Base-by-base conservation (phyloP, 1,140 invertebrate genomes). In the Lepidotrigona ventralis region DNA sequence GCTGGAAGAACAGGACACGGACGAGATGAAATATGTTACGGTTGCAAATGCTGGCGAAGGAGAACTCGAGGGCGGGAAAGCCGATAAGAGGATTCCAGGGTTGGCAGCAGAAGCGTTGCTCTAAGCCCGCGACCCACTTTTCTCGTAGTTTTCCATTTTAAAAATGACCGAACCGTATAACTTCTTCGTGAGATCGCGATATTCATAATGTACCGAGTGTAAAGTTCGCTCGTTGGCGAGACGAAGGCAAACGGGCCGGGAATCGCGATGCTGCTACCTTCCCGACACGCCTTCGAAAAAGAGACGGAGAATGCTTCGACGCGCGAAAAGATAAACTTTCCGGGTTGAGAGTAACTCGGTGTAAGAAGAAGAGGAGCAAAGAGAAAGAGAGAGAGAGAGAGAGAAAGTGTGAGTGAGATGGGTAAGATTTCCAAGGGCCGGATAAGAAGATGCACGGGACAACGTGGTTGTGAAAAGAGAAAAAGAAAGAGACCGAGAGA, bases 291-390 rank as follows among this genome's bases (percentile, higher is more conserved):
- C 23, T 17, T 51, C 46, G 72, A 23, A 39, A 58, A 58, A 11
- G 26, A 15, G 29, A 39, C 4, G 29, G n/a, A 6, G 46, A 76
- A 71, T 74, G 26, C 66, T 72, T 23, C 81, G 63, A 85, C 81
- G 85, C 82, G 81, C 77, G 87, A 86, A 91, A 90, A 90, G 91
- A 91, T 90, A 91, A 92, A 92, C 89, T 91, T 91, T 76, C 56
- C 33, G 19, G 26, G 26, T 56, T 54, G 26, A 8, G 21, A 75
- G 56, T 76, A n/a, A 63, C 73, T 76, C 33, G 33, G 19, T 83
- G 72, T 70, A 71, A 69, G 29, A 56, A 39, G 77, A 8, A 60
- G 26, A 74, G 29, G 39, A 21, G 29, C 11, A 29, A 15, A 21
- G 29, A 79, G 4, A 15, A 84, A 70, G 63, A 73, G 70, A 33